Evolutionary conservation across 2,888 invertebrate species (phyloP), one percentile per base, ranked within the genome.

Genomic region (Ptilodon capucinus): DNA sequence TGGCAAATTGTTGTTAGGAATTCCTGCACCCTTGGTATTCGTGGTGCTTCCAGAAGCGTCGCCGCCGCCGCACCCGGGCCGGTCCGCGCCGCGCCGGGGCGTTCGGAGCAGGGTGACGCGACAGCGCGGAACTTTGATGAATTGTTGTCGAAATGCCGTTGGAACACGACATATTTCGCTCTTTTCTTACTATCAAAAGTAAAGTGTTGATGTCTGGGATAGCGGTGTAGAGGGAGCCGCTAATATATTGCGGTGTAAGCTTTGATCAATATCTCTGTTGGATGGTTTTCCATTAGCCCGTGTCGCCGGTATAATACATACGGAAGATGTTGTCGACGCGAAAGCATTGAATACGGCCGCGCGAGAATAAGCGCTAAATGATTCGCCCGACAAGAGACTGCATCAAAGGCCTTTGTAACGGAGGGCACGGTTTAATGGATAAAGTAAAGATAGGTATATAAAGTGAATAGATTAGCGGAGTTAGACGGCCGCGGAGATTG

Each of bases 391-490:
- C 32, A 23, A 28, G 48, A 34, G 39, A 46, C 51, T 60, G 57
- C 60, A 57, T 55, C 53, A 57, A 63, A 60, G 51, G 46, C 41
- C 47, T 60, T 63, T 60, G 60, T 57, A 51, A 48, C 42, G 47
- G 49, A 40, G 43, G 36, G 36, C 21, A 16, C 55, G 34, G 45
- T 44, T 46, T 54, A 64, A 64, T 59, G 56, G 48, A 44, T 46
- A 48, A 59, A 59, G 51, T 49, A 45, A 49, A 46, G 54, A 57
- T 50, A 51, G 51, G 57, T 51, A 51, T 54, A 52, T 49, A 45
- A 51, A 59, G 47, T 53, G 58, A 63, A 64, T 60, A 64, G 60
- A 64, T 63, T 65, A 63, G 51, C 51, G 28, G 50, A 49, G 49
- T 49, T 35, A 21, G 46, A 40, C 16, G 19, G 8, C 42, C 40